Evolutionary conservation across 2,888 invertebrate genomes (phyloP).

Genomic region (Parnassius orleans): DNA sequence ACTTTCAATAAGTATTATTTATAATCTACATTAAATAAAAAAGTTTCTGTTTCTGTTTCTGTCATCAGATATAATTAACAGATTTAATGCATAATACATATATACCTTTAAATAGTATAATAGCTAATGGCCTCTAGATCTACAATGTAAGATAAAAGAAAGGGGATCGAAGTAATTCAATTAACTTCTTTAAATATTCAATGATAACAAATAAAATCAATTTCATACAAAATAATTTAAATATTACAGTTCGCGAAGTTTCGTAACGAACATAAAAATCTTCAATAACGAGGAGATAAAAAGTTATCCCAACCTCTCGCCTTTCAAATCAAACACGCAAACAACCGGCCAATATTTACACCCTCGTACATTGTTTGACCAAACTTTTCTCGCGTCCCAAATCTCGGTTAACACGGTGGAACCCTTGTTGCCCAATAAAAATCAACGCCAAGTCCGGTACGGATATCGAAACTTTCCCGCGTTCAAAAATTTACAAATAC

Average conservation of each 20-base stretch:
- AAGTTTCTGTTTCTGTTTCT: no score
- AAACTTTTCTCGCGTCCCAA: conserved; percentile 58
- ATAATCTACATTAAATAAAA: no score
- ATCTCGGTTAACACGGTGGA: conserved; percentile 57
- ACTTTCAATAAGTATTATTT: no score
- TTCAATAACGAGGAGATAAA: conserved; percentile 34
- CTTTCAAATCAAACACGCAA: conserved; percentile 49
- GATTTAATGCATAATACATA: no score
- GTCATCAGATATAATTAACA: no score
- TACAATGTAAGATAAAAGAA: no score
- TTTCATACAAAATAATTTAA: neutral
- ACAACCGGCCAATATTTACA: conserved; percentile 40
- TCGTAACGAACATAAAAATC: conserved; percentile 3
- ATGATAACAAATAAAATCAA: neutral
- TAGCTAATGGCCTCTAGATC: no score
- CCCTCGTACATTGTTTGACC: conserved; percentile 60
- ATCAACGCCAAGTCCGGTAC: conserved; percentile 68
- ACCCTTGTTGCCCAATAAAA: conserved; percentile 75
- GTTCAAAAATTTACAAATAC: conserved; percentile 57
- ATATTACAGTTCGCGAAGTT: conserved; percentile 3
- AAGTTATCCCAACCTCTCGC: conserved; percentile 41
- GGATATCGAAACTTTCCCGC: conserved; percentile 73
- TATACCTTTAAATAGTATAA: no score
- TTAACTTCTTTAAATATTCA: no score
- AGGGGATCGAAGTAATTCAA: no score